Conservation (phyloP, 2,888 invertebrate genomes). For the Acanthococcus lagerstroemiae region DNA sequence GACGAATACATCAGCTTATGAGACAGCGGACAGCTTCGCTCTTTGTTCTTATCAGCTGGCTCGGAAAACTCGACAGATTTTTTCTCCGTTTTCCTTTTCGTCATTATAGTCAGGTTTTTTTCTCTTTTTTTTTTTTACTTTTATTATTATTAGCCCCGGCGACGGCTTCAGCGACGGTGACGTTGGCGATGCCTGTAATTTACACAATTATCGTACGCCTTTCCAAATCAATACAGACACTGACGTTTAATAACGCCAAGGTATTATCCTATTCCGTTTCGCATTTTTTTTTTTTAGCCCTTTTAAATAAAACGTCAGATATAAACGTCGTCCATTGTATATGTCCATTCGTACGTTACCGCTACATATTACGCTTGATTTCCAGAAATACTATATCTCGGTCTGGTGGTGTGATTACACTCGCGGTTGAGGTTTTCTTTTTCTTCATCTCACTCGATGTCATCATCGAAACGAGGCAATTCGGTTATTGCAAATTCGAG, state of each 20-base stretch:
- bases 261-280: conserved; percentile 1
- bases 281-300: too few relatives aligned
- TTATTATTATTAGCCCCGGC: neutral
- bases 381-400: too few relatives aligned
- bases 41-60: conserved; percentile 25
- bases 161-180: too few relatives aligned
- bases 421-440: too few relatives aligned
- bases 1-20: conserved; percentile 13
- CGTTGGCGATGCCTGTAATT: neutral
- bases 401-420: too few relatives aligned
- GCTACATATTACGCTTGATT: too few relatives aligned
- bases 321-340: neutral
- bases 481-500: too few relatives aligned
- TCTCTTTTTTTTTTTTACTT: neutral
- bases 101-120: neutral
- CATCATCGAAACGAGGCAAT: too few relatives aligned
- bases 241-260: neutral
- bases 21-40: conserved; percentile 9
- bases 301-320: too few relatives aligned
- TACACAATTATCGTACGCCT: conserved; percentile 4
- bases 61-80: conserved; percentile 7
- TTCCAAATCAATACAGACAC: neutral
- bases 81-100: neutral
- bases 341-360: neutral
- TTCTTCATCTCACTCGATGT: too few relatives aligned